A percentile compares a stretch with the other conserved stretches of the same genome.
Conservation (phyloP, 1,140 invertebrate species). For the Oryctes rhinoceros region DNA sequence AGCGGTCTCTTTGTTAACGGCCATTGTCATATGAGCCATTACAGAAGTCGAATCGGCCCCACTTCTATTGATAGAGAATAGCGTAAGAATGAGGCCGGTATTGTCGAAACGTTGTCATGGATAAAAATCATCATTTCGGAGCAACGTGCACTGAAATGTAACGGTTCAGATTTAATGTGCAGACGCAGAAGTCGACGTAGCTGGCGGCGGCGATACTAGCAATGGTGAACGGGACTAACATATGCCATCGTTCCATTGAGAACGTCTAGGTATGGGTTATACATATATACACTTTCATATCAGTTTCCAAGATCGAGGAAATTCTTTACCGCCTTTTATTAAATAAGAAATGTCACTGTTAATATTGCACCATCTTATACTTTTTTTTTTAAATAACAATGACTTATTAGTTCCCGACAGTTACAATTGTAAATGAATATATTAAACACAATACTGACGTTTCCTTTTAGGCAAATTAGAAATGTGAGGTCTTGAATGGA, state of each 20-base stretch:
- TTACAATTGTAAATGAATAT: too few species aligned
- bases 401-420: too few species aligned
- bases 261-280: slow-evolving; percentile 8
- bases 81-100: slow-evolving; percentile 54
- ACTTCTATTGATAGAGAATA: slow-evolving; percentile 52
- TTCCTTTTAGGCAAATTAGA: too few species aligned
- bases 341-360: too few species aligned
- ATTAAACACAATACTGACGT: too few species aligned
- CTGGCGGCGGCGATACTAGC: not conserved
- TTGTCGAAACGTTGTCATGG: slow-evolving; percentile 58
- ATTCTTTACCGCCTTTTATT: too few species aligned
- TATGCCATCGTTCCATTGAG: slow-evolving; percentile 5
- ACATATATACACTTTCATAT: not conserved
- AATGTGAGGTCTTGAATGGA: too few species aligned
- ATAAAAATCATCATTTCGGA: slow-evolving; percentile 57
- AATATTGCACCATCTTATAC: too few species aligned
- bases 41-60: slow-evolving; percentile 54
- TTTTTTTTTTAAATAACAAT: too few species aligned
- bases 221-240: slow-evolving; percentile 14
- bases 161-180: slow-evolving; percentile 41
- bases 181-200: slow-evolving; percentile 23
- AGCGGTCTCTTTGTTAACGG: slow-evolving; percentile 57
- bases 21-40: slow-evolving; percentile 57
- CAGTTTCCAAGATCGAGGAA: not conserved
- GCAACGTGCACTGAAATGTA: slow-evolving; percentile 52